A percentile compares a stretch with the other conserved stretches of the same genome.
Evolutionary conservation across 2,797 vertebrate genomes (phyloP).

Genomic region (Oceanodroma leucorhoa): DNA sequence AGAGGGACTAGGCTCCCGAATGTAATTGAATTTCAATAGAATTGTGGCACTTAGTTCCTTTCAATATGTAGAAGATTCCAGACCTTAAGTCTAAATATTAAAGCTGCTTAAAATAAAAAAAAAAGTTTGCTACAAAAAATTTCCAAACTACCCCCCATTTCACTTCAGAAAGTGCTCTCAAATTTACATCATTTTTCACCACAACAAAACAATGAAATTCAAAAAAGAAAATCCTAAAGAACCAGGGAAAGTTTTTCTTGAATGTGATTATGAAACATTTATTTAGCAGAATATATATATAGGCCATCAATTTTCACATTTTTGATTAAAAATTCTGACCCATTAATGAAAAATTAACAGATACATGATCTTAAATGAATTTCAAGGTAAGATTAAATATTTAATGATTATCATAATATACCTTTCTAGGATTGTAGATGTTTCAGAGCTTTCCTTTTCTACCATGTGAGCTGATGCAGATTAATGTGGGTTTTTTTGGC

Average conservation of each 20-base stretch:
- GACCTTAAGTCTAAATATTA: background rate
- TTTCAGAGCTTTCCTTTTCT: conserved; percentile 26
- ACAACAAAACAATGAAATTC: background rate
- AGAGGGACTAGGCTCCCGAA: conserved; percentile 4
- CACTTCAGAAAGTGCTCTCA: background rate
- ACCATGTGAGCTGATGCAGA: conserved; percentile 14
- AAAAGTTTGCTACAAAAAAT: background rate
- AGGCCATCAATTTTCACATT: background rate
- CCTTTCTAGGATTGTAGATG: background rate
- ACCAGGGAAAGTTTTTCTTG: background rate
- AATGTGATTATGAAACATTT: background rate
- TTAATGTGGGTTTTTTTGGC: background rate
- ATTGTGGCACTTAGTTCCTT: conserved; percentile 21
- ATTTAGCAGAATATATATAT: background rate
- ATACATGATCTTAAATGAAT: background rate
- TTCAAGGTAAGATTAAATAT: conserved; percentile 30
- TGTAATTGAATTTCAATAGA: conserved; percentile 40
- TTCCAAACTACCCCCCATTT: background rate
- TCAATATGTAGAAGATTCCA: conserved; percentile 32
- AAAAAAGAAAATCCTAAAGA: background rate
- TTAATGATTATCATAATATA: conserved; percentile 4
- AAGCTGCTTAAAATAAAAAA: background rate
- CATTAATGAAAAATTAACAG: conserved; percentile 30
- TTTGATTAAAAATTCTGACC: conserved; percentile 21
- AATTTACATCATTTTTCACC: background rate